phyloP scores from a whole-genome alignment of 2,797 vertebrate species.

The Euthynnus affinis region DNA sequence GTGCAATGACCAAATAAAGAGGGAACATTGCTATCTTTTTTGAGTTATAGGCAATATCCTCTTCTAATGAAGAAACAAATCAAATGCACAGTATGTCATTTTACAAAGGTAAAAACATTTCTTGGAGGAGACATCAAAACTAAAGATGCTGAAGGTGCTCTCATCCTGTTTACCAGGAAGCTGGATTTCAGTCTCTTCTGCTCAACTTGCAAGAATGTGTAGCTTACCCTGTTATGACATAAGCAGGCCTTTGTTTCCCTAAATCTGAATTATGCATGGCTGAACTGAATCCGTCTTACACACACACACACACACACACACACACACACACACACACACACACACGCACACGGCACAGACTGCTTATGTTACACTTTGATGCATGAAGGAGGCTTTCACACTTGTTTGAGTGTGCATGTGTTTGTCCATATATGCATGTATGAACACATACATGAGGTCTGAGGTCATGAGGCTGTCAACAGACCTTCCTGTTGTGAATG shows the following conservation, averaged over 20 bases:
- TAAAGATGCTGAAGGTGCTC: slow-evolving; percentile 45
- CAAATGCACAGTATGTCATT: not conserved
- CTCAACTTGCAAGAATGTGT: slow-evolving; percentile 71
- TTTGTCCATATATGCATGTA: not conserved
- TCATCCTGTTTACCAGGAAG: slow-evolving; percentile 58
- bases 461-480: slow-evolving; percentile 2
- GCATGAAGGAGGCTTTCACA: slow-evolving; percentile 58
- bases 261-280: slow-evolving; percentile 78
- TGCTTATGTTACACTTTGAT: slow-evolving; percentile 57
- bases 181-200: slow-evolving; percentile 74
- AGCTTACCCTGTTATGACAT: slow-evolving; percentile 74
- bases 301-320: slow-evolving; percentile 33
- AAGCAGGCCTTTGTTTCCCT: slow-evolving; percentile 77
- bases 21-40: not conserved
- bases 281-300: slow-evolving; percentile 65
- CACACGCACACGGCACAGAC: slow-evolving; percentile 1
- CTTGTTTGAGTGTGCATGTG: slow-evolving; percentile 6
- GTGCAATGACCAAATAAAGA: not conserved
- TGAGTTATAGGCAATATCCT: not conserved
- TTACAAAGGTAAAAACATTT: not conserved
- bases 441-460: not conserved
- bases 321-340: not conserved
- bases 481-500: too few relatives aligned
- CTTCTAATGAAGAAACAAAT: not conserved
- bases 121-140: slow-evolving; percentile 23